A percentile compares a stretch with the other conserved stretches of the same genome.
These are phyloP conservation scores for Phrynosoma platyrhinos DNA, from an alignment of 2,113 vertebrate species.

Conservation along the genomic window DNA sequence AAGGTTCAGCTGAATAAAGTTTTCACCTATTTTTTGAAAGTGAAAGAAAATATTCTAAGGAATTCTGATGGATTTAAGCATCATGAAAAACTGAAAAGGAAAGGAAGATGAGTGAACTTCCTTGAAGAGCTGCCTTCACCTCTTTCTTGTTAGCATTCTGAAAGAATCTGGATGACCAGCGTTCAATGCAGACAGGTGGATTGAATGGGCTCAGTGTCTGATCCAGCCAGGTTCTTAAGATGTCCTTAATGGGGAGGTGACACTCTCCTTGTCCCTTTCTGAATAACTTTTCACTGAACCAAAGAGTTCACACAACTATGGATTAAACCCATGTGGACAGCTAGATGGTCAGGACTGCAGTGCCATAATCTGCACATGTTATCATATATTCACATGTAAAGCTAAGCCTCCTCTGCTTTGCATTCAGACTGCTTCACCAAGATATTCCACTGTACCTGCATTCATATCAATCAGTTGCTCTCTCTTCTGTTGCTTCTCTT, in stretches of 20 bases:
- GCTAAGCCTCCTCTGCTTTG: neutral
- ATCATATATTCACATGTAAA: no score
- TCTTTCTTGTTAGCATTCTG: neutral
- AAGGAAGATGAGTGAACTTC: neutral
- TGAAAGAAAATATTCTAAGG: neutral
- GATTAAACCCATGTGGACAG: neutral
- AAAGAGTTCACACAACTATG: neutral
- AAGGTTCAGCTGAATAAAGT: neutral
- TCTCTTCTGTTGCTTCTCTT: constrained; percentile 83
- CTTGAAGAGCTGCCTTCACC: neutral
- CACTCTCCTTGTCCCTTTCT: neutral
- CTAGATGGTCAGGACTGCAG: neutral
- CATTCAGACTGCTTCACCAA: neutral
- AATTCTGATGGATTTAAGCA: neutral
- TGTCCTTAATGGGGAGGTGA: neutral
- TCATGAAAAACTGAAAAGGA: neutral
- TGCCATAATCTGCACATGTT: neutral
- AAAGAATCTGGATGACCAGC: neutral
- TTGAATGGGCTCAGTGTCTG: neutral
- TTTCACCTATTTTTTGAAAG: neutral
- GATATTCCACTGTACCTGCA: constrained; percentile 74
- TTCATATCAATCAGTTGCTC: constrained; percentile 82
- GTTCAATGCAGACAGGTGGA: neutral
- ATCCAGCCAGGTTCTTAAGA: neutral
- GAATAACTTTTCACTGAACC: neutral